These are phyloP conservation scores for Adineta ricciae DNA, from an alignment of 2,888 invertebrate species.

Conservation along the genomic window DNA sequence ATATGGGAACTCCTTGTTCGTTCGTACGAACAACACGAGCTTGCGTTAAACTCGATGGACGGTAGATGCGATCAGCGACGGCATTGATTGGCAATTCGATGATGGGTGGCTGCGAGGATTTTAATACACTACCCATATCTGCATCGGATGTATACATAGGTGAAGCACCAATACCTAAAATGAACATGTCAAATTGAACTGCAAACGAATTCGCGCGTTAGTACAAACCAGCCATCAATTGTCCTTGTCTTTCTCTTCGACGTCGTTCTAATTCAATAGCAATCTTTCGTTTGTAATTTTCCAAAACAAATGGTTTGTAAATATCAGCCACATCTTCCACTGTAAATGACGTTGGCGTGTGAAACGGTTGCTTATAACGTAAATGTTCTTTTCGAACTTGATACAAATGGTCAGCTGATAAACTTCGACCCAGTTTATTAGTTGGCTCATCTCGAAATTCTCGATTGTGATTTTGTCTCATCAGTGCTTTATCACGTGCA, in stretches of 20 bases:
- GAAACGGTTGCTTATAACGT: constrained; percentile 6
- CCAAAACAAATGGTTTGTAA: constrained; percentile 30
- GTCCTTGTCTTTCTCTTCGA: constrained; percentile 21
- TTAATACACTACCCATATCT: neutral
- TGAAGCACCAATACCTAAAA: neutral
- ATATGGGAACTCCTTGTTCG: neutral
- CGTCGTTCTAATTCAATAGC: constrained; percentile 32
- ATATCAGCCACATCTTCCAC: constrained; percentile 32
- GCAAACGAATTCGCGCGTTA: neutral
- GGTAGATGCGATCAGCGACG: neutral
- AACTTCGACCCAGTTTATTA: constrained; percentile 10
- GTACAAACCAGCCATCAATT: neutral
- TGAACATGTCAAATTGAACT: too few species aligned
- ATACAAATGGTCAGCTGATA: constrained; percentile 26
- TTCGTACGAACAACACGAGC: neutral
- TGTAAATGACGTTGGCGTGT: constrained; percentile 25
- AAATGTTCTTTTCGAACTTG: constrained; percentile 30
- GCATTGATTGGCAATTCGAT: neutral
- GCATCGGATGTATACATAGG: neutral
- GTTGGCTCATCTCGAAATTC: neutral
- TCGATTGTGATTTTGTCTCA: constrained; percentile 16
- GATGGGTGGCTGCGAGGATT: neutral
- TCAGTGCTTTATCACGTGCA: neutral
- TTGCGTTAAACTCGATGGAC: neutral
- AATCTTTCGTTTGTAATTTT: constrained; percentile 34